Conservation (phyloP, 2,888 invertebrate genomes). For the Andrena marginata region DNA sequence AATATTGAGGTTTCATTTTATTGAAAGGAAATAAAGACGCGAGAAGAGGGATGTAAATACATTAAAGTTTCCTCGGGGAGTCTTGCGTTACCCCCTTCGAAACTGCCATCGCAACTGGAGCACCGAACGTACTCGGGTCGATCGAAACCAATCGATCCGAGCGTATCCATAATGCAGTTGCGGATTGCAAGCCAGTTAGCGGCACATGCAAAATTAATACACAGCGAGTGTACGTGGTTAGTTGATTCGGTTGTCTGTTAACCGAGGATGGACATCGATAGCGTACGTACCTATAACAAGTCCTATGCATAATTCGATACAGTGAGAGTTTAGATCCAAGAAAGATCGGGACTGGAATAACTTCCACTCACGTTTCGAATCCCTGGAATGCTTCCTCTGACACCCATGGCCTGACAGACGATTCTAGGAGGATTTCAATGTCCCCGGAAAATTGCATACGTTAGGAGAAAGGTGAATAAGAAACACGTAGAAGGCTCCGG, state of each 20-base stretch:
- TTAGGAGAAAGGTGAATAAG: too few species aligned
- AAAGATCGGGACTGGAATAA: not conserved
- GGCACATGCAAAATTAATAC: conserved; percentile 40
- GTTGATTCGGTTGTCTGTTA: conserved; percentile 14
- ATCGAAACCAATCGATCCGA: conserved; percentile 19
- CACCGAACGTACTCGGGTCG: not conserved
- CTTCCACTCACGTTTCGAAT: not conserved
- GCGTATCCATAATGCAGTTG: conserved; percentile 21
- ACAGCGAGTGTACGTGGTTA: conserved; percentile 3
- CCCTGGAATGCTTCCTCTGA: too few species aligned
- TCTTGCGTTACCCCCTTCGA: not conserved
- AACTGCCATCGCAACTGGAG: not conserved
- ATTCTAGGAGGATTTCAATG: too few species aligned
- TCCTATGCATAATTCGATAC: not conserved
- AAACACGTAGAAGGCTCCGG: not conserved
- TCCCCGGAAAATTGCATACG: too few species aligned
- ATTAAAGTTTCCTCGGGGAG: not conserved
- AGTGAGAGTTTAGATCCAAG: not conserved
- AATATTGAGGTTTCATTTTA: not conserved
- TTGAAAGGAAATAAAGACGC: not conserved
- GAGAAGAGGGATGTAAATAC: not conserved
- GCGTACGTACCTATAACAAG: not conserved
- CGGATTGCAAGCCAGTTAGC: conserved; percentile 21
- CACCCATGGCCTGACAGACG: too few species aligned
- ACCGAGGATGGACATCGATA: not conserved